Conservation (phyloP, 2,888 invertebrate species). For the Arge pagana region DNA sequence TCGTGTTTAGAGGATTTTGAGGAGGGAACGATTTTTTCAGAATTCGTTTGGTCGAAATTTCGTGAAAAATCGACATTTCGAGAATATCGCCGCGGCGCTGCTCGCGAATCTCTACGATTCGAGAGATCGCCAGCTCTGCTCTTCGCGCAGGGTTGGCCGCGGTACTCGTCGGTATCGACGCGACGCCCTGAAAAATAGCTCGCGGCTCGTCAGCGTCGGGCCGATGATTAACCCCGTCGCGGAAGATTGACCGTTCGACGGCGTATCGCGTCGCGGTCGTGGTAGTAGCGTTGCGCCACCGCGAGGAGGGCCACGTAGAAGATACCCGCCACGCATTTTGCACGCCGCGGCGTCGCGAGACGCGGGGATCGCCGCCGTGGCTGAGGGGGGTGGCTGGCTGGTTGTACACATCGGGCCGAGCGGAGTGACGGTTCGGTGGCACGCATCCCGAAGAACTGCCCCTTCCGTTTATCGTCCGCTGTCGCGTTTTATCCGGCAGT, state of each 20-base stretch:
- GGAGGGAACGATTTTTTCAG: constrained; percentile 32
- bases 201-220: too few relatives aligned
- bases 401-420: constrained; percentile 29
- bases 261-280: constrained; percentile 32
- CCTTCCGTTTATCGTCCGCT: constrained; percentile 44
- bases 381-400: constrained; percentile 21
- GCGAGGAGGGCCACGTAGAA: neutral
- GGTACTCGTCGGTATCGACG: too few relatives aligned
- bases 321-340: neutral
- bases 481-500: constrained; percentile 55
- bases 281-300: neutral
- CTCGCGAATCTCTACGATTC: too few relatives aligned
- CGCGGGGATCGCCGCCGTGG: too few relatives aligned
- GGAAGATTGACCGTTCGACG: constrained; percentile 35
- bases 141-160: too few relatives aligned
- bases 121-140: too few relatives aligned
- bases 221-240: constrained; percentile 34
- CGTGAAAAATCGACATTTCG: too few relatives aligned
- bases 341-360: neutral
- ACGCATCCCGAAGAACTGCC: constrained; percentile 47
- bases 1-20: neutral
- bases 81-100: too few relatives aligned
- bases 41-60: too few relatives aligned
- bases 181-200: too few relatives aligned
- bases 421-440: constrained; percentile 45